These are phyloP conservation scores for Brachionus manjavacas DNA, from an alignment of 1,140 invertebrate species.

Conservation along the genomic window DNA sequence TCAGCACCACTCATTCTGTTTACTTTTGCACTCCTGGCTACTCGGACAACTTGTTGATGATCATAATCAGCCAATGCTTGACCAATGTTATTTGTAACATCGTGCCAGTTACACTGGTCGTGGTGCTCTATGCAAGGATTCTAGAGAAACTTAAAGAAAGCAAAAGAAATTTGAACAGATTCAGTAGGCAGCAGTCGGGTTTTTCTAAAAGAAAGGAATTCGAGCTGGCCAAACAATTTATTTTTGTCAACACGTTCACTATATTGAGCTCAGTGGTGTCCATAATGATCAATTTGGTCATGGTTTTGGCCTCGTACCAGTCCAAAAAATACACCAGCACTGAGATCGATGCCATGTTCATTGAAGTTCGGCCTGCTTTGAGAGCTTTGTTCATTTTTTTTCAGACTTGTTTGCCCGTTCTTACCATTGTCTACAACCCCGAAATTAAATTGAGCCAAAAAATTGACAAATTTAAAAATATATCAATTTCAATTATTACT, in stretches of 20 bases:
- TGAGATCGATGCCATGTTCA: background rate
- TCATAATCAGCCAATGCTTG: background rate
- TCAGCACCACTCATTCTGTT: background rate
- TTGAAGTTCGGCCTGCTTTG: background rate
- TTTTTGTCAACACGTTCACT: background rate
- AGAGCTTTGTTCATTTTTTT: background rate
- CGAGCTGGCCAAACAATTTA: background rate
- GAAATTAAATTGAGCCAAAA: background rate
- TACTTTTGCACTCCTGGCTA: slow-evolving; percentile 8
- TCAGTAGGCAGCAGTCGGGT: background rate
- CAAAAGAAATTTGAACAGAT: background rate
- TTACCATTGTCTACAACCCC: background rate
- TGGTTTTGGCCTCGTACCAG: background rate
- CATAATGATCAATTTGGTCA: background rate
- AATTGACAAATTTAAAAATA: background rate
- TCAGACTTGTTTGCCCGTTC: background rate
- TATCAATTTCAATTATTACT: background rate
- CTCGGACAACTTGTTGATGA: background rate
- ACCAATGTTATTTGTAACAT: background rate
- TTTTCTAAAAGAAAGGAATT: background rate
- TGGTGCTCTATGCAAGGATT: background rate
- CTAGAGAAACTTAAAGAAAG: background rate
- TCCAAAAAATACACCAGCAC: background rate
- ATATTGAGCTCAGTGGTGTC: background rate
- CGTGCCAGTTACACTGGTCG: background rate